Conservation (phyloP, 1,140 invertebrate species). For the Lasaia peninsularis region DNA sequence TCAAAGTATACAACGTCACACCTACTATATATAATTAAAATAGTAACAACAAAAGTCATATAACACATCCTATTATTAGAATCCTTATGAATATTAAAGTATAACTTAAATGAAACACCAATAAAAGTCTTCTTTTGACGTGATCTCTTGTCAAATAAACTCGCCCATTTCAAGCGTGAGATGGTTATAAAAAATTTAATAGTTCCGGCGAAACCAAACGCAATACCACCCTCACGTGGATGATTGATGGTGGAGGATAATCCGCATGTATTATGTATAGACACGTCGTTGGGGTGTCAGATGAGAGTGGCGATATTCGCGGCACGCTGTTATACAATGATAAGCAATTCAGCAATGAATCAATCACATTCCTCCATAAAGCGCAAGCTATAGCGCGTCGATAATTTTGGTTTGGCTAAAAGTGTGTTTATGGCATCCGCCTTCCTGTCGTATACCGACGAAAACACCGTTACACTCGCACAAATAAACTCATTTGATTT, state of each 20-base stretch:
- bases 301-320: background rate
- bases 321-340: background rate
- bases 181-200: background rate
- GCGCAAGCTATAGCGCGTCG: slow-evolving; percentile 18
- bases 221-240: background rate
- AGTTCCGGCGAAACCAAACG: background rate
- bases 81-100: no score
- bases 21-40: no score
- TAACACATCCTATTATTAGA: no score
- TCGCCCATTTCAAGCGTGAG: background rate
- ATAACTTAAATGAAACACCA: no score
- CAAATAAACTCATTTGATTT: slow-evolving; percentile 69
- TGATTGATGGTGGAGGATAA: background rate
- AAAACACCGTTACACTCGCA: slow-evolving; percentile 69
- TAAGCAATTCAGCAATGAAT: slow-evolving; percentile 7
- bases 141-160: background rate
- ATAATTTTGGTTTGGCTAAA: slow-evolving; percentile 58
- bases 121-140: no score
- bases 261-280: no score
- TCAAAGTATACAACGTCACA: no score
- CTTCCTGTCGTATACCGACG: slow-evolving; percentile 68
- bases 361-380: slow-evolving; percentile 10
- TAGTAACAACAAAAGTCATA: no score
- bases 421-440: slow-evolving; percentile 73
- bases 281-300: background rate